phyloP scores from a whole-genome alignment of 35 echinoderm and acorn worm species.

The Apostichopus californicus region DNA sequence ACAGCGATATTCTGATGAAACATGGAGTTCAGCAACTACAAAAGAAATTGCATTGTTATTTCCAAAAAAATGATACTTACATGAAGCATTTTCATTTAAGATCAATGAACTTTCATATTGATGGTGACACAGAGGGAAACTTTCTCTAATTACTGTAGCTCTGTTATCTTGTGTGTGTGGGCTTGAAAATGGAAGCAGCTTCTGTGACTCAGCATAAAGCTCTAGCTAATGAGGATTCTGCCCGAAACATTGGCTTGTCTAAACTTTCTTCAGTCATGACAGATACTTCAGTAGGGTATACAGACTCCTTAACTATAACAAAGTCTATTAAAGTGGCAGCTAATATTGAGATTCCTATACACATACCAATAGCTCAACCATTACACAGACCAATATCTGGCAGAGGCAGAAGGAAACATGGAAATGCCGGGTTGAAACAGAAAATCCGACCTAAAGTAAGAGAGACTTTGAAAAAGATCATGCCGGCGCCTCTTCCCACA shows the following conservation, averaged over 20 bases:
- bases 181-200: neutral
- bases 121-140: no score
- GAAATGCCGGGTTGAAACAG: neutral
- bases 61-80: no score
- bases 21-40: no score
- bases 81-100: no score
- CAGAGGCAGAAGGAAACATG: neutral
- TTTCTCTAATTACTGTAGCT: no score
- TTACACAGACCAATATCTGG: neutral
- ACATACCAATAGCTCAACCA: slow-evolving; percentile 38
- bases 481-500: slow-evolving; percentile 16
- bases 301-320: slow-evolving; percentile 17
- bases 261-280: neutral
- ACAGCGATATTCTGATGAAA: no score
- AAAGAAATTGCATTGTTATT: no score
- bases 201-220: neutral
- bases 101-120: no score
- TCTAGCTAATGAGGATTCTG: neutral
- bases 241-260: neutral
- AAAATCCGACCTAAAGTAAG: slow-evolving; percentile 25
- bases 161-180: no score
- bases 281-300: neutral
- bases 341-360: slow-evolving; percentile 44
- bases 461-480: slow-evolving; percentile 22
- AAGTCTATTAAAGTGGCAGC: slow-evolving; percentile 50